phyloP scores from a whole-genome alignment of 2,113 vertebrate species.

The Anoura caudifer region DNA sequence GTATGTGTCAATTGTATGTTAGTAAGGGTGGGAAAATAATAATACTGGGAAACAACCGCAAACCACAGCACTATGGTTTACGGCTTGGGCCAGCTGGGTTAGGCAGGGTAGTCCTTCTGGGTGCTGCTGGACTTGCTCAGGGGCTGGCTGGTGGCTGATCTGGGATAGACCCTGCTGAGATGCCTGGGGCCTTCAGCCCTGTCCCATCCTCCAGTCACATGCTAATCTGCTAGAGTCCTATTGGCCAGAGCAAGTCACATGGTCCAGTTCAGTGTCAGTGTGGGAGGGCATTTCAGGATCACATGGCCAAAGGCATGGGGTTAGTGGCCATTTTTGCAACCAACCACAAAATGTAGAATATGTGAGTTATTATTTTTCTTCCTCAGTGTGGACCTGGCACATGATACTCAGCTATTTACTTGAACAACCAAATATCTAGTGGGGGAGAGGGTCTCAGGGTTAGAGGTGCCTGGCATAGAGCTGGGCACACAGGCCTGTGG shows the following conservation, averaged over 20 bases:
- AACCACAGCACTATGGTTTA: background rate
- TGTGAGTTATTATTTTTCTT: background rate
- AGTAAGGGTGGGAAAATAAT: background rate
- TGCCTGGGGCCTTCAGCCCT: background rate
- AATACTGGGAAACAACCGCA: background rate
- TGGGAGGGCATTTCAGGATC: background rate
- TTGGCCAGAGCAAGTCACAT: background rate
- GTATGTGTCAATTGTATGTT: background rate
- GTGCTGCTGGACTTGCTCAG: background rate
- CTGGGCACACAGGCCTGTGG: background rate
- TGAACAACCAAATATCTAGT: background rate
- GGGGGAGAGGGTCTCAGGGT: background rate
- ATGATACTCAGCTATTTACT: background rate
- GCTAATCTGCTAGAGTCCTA: background rate
- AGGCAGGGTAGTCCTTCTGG: background rate
- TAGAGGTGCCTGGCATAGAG: too few relatives aligned
- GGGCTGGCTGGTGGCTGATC: background rate
- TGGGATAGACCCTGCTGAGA: background rate
- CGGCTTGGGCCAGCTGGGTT: background rate
- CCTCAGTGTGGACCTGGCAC: background rate
- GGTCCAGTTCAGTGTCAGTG: background rate
- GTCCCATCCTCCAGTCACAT: background rate
- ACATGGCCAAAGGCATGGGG: background rate
- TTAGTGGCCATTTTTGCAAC: background rate
- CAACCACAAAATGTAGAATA: background rate